A percentile compares a stretch with the other conserved stretches of the same genome.
These are phyloP conservation scores for Daptonema setosum DNA, from an alignment of 2,888 invertebrate genomes.

Conservation along the genomic window DNA sequence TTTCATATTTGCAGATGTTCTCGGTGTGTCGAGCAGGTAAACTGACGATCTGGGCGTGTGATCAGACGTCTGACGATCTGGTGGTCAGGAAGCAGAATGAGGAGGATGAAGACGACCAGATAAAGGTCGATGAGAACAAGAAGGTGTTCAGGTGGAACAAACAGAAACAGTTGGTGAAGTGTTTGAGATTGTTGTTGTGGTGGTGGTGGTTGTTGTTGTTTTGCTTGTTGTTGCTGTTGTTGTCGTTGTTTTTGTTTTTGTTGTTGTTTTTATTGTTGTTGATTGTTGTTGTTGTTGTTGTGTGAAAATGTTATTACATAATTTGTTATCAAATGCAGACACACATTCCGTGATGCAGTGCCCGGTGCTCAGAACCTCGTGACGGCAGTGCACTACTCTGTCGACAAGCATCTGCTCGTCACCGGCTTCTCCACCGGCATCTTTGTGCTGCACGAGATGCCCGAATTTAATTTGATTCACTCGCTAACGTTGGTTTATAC, in stretches of 20 bases:
- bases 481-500: conserved; percentile 38
- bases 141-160: not conserved
- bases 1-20: conserved; percentile 15
- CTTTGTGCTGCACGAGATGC: conserved; percentile 80
- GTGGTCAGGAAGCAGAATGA: conserved; percentile 9
- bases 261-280: not conserved
- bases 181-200: no score
- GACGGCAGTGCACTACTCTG: conserved; percentile 62
- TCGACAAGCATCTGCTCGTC: conserved; percentile 53
- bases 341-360: conserved; percentile 33
- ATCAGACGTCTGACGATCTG: conserved; percentile 14
- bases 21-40: conserved; percentile 18
- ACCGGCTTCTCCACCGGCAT: conserved; percentile 71
- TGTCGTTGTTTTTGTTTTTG: not conserved
- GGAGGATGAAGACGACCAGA: conserved; percentile 7
- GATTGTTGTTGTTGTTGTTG: not conserved
- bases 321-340: conserved; percentile 33
- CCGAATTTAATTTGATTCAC: conserved; percentile 75
- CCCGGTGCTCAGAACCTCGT: conserved; percentile 36
- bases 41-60: conserved; percentile 16
- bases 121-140: not conserved
- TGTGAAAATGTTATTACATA: no score
- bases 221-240: not conserved
- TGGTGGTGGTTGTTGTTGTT: no score
- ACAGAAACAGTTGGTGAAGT: no score